A percentile compares a stretch with the other conserved stretches of the same genome.
These are phyloP conservation scores for Diarsia rubi DNA, from an alignment of 2,888 invertebrate species.

Conservation along the genomic window DNA sequence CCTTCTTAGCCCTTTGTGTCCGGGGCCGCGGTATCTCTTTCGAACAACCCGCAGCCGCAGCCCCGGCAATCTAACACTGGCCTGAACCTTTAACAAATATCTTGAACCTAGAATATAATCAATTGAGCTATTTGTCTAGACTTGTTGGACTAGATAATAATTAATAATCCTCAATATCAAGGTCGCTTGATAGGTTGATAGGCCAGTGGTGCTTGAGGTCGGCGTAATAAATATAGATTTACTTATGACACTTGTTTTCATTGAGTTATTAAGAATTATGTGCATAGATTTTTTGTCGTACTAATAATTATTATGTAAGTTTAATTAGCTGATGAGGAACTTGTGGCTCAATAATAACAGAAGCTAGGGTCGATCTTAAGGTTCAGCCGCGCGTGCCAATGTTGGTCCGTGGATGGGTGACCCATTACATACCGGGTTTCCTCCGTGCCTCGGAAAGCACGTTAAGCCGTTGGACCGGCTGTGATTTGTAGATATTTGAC, in stretches of 20 bases:
- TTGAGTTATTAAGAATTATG: constrained; percentile 9
- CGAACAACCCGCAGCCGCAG: too few relatives aligned
- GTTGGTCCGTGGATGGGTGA: too few relatives aligned
- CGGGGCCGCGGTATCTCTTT: too few relatives aligned
- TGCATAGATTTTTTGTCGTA: background rate
- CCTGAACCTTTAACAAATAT: background rate
- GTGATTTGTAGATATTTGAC: too few relatives aligned
- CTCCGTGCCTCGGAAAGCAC: too few relatives aligned
- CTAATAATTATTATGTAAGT: background rate
- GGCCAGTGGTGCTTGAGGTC: constrained; percentile 27
- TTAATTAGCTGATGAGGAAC: background rate
- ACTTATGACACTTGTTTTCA: constrained; percentile 21
- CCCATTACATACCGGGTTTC: too few relatives aligned
- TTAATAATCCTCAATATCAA: constrained; percentile 55
- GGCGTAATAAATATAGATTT: constrained; percentile 27
- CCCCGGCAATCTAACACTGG: background rate
- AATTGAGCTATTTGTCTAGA: constrained; percentile 48
- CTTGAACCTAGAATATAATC: constrained; percentile 29
- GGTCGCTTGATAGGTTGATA: constrained; percentile 20
- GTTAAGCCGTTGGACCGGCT: too few relatives aligned
- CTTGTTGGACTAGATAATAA: constrained; percentile 43
- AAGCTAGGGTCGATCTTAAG: too few relatives aligned
- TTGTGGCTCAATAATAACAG: too few relatives aligned
- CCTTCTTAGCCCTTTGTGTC: too few relatives aligned
- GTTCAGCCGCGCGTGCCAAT: too few relatives aligned